Base-by-base conservation (phyloP, 2,113 vertebrate species). In the Struthio camelus region DNA sequence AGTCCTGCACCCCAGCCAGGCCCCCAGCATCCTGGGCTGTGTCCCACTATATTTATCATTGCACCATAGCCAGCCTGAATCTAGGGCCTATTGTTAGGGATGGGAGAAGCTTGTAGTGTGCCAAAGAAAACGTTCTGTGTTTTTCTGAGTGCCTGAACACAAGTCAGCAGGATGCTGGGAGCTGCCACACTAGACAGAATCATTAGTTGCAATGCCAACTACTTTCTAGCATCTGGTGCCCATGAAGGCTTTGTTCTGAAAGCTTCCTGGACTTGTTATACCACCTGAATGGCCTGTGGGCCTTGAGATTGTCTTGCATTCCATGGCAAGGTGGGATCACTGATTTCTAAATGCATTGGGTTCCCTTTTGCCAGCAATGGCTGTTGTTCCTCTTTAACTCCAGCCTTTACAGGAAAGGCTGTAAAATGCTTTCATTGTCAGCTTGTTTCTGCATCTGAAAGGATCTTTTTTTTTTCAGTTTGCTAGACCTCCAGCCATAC, bases 71-170 rank as follows among this genome's bases (percentile, higher is more conserved):
- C 95, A 96, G 58, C 70, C 44, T 59, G 69, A 91, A 64, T 90
- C 95, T 86, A 95, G 93, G 70, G 58, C 89, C 90, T 92, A 95
- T 94, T 96, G 94, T 96, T 96, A 93, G 75, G 82, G 51, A 88
- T 95, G 76, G 96, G 96, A 95, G 94, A 92, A 85, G 61, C 38
- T 56, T 2, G 1, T 13, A 85, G 22, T 67, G 44, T 95, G 96
- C 95, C 93, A 93, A 94, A 90, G 80, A 91, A 97, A 97, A 96
- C 95, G 91, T 93, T 96, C 75, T 86, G 24, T 94, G 61, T 95
- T 96, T 94, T 95, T 90, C 78, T 72, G 80, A 93, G 59, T 85
- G 92, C 94, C 87, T 97, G 83, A 94, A 61, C 89, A 85, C 78
- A 96, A 96, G 85, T 96, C 85, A 89, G 77, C 93, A 92, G 94